Percentiles rank a stretch among this genome's conserved stretches.
phyloP scores from a whole-genome alignment of 2,797 vertebrate species.

The Aplochiton taeniatus region DNA sequence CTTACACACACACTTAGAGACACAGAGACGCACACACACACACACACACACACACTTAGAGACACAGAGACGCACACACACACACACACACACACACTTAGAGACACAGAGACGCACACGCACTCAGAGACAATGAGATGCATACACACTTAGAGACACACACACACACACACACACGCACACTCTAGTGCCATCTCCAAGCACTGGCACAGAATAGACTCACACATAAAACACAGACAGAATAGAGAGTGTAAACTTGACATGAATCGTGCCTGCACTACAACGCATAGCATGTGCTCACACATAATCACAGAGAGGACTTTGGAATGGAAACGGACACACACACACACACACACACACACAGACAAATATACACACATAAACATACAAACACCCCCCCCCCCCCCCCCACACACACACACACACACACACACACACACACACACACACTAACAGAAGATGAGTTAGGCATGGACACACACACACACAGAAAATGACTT shows the following conservation, averaged over 20 bases:
- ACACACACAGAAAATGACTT: too few species aligned
- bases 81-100: background rate
- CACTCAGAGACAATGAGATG: background rate
- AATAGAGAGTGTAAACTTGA: too few species aligned
- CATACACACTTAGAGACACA: background rate
- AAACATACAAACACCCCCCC: too few species aligned
- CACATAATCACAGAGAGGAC: background rate
- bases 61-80: background rate
- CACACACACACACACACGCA: background rate
- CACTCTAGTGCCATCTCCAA: too few species aligned
- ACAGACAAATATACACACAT: background rate
- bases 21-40: background rate
- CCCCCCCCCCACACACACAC: too few species aligned
- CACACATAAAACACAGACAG: too few species aligned
- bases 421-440: too few species aligned
- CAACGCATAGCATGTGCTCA: background rate
- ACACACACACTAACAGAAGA: too few species aligned
- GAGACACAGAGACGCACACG: background rate
- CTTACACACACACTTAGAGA: background rate
- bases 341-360: slow-evolving; percentile 9
- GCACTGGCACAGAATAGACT: too few species aligned
- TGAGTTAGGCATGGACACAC: too few species aligned
- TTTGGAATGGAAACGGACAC: background rate
- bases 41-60: slow-evolving; percentile 9
- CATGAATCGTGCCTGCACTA: too few species aligned